Base-by-base conservation (phyloP, 2,888 invertebrate genomes). In the Sialis fuliginosa region DNA sequence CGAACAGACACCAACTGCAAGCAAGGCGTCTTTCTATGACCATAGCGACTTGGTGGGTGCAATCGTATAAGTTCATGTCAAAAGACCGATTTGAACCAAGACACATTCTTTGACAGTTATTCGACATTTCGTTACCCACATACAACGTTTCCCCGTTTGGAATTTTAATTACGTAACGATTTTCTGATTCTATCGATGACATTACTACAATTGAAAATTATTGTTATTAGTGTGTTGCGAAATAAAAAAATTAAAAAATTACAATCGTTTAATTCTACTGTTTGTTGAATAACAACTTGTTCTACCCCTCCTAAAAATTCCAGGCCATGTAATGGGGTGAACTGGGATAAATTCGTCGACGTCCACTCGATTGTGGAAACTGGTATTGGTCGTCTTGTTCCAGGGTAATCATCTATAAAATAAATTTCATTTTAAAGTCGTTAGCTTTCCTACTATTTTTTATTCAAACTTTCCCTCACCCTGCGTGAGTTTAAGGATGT, bases 31-130 rank as follows among this genome's bases (percentile, higher is more conserved):
- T 70, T 50, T 70, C 64, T 41, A 93, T 68, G 49, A 81, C 73
- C 59, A 92, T 72, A 0, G 88, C 85, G 61, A 87, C 87, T 57
- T 85, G 83, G 51, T 84, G 77, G n/a, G 79, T 78, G 60, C 78
- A 81, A 63, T 93, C 92, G 51, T 83, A 74, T 1, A 93, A 66
- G 56, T 79, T 81, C 72, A 93, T 79, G 51, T 72, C 71, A 62
- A 89, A 88, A 0, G 81, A 75, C 22, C 90, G 70, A 0, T 74
- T 71, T 0, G 78, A 72, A 5, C 88, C 87, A 60, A 84, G 85
- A 44, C 81, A 67, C 50, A 79, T 73, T 45, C 89, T 66, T 57
- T 78, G 72, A 6, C 69, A 72, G 1, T 69, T 61, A 1, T 67
- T 69, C 1, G 83, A 82, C 4, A 67, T 69, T 59, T 86, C 85